Base-by-base conservation (phyloP, 2,888 invertebrate species). In the Idaea biselata region DNA sequence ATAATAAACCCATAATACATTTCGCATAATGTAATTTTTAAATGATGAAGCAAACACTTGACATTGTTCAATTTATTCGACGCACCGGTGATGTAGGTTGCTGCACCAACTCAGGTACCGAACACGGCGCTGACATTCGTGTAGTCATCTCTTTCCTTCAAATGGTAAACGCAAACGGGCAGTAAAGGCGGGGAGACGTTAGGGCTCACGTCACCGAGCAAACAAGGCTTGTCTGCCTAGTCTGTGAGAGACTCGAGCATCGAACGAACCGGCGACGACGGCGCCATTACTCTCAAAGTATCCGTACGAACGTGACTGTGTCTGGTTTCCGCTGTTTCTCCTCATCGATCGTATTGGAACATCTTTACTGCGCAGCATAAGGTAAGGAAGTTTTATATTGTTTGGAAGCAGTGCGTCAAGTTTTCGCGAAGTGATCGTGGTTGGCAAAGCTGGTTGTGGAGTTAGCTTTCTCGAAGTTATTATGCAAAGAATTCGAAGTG, bases 351-450 rank as follows among this genome's bases (percentile, higher is more conserved):
- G 89, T 81, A 84, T 84, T 82, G 84, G 80, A 81, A 88, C 88
- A 90, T 89, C 92, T 80, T 83, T 86, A 88, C 91, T 90, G 88
- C 91, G 89, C 89, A 88, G 88, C 89, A 88, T 80, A 87, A 92
- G 91, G 92, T 91, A 92, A 91, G 92, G 77, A 79, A 76, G 69
- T 82, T 87, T 86, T 83, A 83, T 80, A 79, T 86, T 83, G 75
- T 85, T 83, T 79, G 85, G 86, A 88, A 82, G 83, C 87, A 87
- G 91, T 89, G 88, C 75, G 72, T 73, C 16, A 68, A 63, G 73
- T 75, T 82, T 80, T 75, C 73, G 80, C 74, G 81, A 81, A 88
- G 89, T 89, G 89, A 80, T 80, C 82, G 82, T 76, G 70, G 75
- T 75, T 70, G 71, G 76, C 77, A 76, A 62, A 66, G 64, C 58